These are phyloP conservation scores for Pollenia labialis DNA, from an alignment of 2,888 invertebrate genomes.

Conservation along the genomic window DNA sequence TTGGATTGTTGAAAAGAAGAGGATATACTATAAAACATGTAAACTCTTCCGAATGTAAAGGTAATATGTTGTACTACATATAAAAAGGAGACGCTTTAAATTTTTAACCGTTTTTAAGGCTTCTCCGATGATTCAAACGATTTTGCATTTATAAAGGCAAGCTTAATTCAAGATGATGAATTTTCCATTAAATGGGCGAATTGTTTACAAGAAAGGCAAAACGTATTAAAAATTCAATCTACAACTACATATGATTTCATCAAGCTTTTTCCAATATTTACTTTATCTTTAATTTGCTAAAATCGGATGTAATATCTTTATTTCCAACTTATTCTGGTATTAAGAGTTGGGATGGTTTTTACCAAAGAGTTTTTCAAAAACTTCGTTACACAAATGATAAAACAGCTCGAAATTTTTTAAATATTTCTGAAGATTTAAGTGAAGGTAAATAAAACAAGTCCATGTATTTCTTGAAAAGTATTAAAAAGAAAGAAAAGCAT, in stretches of 20 bases:
- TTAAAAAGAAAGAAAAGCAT: too few relatives aligned
- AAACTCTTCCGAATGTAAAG: neutral
- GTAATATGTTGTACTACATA: neutral
- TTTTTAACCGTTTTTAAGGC: too few relatives aligned
- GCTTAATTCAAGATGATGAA: neutral
- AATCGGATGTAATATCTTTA: neutral
- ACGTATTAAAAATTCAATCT: neutral
- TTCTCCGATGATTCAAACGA: neutral
- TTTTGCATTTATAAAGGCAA: neutral
- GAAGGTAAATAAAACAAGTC: too few relatives aligned
- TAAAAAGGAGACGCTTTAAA: too few relatives aligned
- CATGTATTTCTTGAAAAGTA: too few relatives aligned
- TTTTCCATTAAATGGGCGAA: too few relatives aligned
- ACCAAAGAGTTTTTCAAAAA: neutral
- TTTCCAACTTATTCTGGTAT: neutral
- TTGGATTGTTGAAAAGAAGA: conserved; percentile 16
- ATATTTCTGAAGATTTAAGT: too few relatives aligned
- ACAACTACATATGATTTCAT: neutral
- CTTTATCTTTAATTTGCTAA: neutral
- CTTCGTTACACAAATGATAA: neutral
- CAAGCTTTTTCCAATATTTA: neutral
- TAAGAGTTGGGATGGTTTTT: neutral
- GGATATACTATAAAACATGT: neutral
- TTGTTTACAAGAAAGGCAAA: conserved; percentile 3
- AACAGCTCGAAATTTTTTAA: neutral